Evolutionary conservation across 2,113 vertebrate genomes (phyloP), one percentile per base, ranked within the genome.

Genomic region (Lethenteron camtschaticum): DNA sequence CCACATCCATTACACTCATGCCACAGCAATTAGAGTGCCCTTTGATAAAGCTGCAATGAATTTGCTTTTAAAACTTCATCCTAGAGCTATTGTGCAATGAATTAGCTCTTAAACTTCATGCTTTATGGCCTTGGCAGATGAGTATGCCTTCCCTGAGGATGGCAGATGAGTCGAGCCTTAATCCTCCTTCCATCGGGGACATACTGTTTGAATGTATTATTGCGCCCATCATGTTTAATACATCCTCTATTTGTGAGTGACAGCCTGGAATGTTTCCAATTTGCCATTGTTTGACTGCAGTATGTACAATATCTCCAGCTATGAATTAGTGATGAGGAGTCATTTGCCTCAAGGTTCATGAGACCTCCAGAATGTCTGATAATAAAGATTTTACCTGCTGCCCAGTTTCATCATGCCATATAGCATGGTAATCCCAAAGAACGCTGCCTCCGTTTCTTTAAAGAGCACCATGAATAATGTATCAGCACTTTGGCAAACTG

Each of bases 341-440:
- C 63, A 66, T 66, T 66, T 66, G 63, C 63, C 63, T 66, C n/a
- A 66, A 66, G 63, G 63, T 66, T 66, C 24, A 66, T 66, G 63
- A n/a, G 63, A 66, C 63, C 63, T 66, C 24, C 24, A 20, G n/a
- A 66, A 66, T 66, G 63, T 66, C 63, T 16, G n/a, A 66, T 66
- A 66, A 66, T 66, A 66, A 66, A 66, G 63, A 66, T 66, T 66
- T 66, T 24, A 66, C 63, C 63, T 66, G 63, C 63, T 24, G 63
- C 63, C 63, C 63, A 66, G 63, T 66, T 66, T 24, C 41, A 41
- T 66, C 63, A 66, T 41, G 63, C 63, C 63, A 66, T 24, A 66
- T n/a, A 66, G 24, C 63, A 66, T 7, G 41, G n/a, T 66, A 66
- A 66, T 66, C 63, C 63, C 24, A 41, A 20, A 16, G 63, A 66